Percentiles rank a stretch among this genome's conserved stretches.
These are phyloP conservation scores for Chascanopsetta lugubris DNA, from an alignment of 2,113 vertebrate species.

Conservation along the genomic window DNA sequence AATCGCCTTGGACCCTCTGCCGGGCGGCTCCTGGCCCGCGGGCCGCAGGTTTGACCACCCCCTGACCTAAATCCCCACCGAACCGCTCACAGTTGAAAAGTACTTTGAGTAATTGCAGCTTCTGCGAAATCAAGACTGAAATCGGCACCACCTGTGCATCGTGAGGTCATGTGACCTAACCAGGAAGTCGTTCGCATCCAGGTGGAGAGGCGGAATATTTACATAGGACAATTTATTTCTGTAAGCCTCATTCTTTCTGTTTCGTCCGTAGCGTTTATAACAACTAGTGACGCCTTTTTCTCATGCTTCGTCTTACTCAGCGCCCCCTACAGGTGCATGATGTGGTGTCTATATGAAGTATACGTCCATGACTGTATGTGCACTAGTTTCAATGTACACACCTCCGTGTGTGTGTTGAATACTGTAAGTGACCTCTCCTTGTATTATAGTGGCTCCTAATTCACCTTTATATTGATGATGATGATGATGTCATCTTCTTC, in stretches of 20 bases:
- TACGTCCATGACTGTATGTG: constrained; percentile 1
- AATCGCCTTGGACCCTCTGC: too few species aligned
- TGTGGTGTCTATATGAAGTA: constrained; percentile 50
- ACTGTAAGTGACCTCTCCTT: constrained; percentile 71
- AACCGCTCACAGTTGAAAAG: too few species aligned
- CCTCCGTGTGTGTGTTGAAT: constrained; percentile 31
- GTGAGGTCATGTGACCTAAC: too few species aligned
- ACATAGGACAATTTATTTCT: constrained; percentile 7
- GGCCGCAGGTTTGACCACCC: too few species aligned
- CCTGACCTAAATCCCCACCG: too few species aligned
- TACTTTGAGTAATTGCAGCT: constrained; percentile 4
- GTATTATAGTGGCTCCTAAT: constrained; percentile 70
- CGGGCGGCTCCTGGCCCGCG: too few species aligned
- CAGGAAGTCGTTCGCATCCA: too few species aligned
- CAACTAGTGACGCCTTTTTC: constrained; percentile 31
- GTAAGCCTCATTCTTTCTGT: constrained; percentile 11
- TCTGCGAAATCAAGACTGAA: constrained; percentile 1
- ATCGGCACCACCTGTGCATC: background rate
- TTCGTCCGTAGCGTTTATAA: constrained; percentile 36
- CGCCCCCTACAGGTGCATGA: constrained; percentile 32
- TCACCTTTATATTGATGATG: constrained; percentile 66
- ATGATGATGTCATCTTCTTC: constrained; percentile 63
- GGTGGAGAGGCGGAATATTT: constrained; percentile 2
- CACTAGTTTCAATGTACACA: constrained; percentile 15
- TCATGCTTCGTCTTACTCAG: constrained; percentile 28